phyloP scores from a whole-genome alignment of 2,888 invertebrate species.

The Drosophila hamatofila region DNA sequence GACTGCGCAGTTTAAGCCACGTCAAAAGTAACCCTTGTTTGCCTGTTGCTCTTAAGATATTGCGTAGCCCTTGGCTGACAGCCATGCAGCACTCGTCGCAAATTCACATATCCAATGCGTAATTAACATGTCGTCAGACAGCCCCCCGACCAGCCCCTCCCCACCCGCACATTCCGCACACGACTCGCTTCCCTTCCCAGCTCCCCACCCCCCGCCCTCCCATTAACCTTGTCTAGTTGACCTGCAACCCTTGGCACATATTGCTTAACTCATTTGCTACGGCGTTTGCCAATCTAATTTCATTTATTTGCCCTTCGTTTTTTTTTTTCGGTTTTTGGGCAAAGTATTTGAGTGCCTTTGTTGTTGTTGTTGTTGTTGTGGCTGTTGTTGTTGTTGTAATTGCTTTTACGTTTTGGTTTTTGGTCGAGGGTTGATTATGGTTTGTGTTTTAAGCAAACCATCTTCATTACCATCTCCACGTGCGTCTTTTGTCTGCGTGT shows the following conservation, averaged over 20 bases:
- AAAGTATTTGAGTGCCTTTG: conserved; percentile 30
- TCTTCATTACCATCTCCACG: conserved; percentile 17
- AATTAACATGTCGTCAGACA: conserved; percentile 52
- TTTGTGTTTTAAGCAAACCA: conserved; percentile 7
- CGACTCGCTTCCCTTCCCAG: neutral
- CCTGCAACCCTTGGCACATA: conserved; percentile 20
- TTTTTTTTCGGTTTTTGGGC: conserved; percentile 12
- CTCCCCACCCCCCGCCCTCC: too few species aligned
- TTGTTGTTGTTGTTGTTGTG: neutral
- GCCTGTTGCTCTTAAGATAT: conserved; percentile 13
- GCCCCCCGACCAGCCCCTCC: neutral
- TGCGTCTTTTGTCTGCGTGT: conserved; percentile 8
- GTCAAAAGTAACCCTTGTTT: conserved; percentile 27
- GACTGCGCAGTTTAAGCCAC: conserved; percentile 40
- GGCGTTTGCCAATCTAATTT: conserved; percentile 55
- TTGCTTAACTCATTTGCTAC: conserved; percentile 12
- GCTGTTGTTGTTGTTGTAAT: neutral
- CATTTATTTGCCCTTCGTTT: conserved; percentile 48
- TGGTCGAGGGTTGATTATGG: conserved; percentile 39
- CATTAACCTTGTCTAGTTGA: neutral
- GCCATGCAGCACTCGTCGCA: neutral
- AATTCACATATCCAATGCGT: conserved; percentile 50
- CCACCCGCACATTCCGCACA: neutral
- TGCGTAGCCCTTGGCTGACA: conserved; percentile 31
- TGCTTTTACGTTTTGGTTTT: conserved; percentile 22